Percentiles rank a stretch among this genome's conserved stretches.
phyloP scores from a whole-genome alignment of 2,888 invertebrate species.

The Pinctada fucata region DNA sequence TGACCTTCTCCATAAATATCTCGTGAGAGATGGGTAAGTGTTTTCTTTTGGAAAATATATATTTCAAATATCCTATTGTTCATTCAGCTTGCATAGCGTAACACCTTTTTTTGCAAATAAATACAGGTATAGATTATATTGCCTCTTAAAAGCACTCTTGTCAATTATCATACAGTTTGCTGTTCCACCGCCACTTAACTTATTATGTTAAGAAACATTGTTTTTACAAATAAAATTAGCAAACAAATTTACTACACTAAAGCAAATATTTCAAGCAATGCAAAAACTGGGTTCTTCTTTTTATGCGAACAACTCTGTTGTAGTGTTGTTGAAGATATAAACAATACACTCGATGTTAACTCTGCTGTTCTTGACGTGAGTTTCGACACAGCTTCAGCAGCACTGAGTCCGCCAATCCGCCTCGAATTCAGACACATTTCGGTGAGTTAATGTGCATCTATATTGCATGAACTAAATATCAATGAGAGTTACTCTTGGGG shows the following conservation, averaged over 20 bases:
- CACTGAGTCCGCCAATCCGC: background rate
- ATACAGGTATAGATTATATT: too few species aligned
- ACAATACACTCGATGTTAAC: background rate
- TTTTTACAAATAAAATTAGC: too few species aligned
- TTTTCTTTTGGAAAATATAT: background rate
- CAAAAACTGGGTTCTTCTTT: too few species aligned
- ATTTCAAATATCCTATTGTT: background rate
- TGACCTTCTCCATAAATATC: conserved; percentile 19
- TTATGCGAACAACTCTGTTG: too few species aligned
- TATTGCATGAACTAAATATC: background rate
- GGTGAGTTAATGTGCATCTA: conserved; percentile 1
- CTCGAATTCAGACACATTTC: background rate
- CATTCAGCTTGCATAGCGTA: too few species aligned
- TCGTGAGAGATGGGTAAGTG: conserved; percentile 16
- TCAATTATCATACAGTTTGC: too few species aligned
- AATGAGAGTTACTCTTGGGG: background rate
- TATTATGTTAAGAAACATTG: too few species aligned
- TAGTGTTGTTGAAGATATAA: background rate
- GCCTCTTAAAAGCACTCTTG: too few species aligned
- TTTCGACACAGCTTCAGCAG: background rate
- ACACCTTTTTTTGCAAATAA: too few species aligned
- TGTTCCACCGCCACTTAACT: too few species aligned
- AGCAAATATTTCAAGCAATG: too few species aligned
- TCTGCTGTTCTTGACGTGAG: background rate
- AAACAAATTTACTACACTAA: too few species aligned